Evolutionary conservation across 2,113 vertebrate species (phyloP), one percentile per base, ranked within the genome.

Genomic region (Thamnophis sirtalis): DNA sequence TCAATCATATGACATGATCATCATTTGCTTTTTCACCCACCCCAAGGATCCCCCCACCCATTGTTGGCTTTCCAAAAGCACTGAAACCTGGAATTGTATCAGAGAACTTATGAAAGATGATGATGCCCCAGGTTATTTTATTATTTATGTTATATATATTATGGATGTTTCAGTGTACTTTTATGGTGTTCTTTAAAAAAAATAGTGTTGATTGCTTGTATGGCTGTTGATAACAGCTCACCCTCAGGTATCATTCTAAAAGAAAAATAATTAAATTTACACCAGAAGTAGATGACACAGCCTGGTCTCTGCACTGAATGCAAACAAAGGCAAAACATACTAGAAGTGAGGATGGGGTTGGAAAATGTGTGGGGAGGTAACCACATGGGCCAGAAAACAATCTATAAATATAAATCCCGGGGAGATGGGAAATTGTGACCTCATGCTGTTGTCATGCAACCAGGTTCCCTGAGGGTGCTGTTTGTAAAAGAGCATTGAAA

Each of bases 401-500:
- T 87, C 90, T 87, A 60, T 87, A 53, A 53, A 91, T 91, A 51
- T 87, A 68, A 63, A 87, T 91, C 85, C 84, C 56, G 17, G 56
- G 56, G 90, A 28, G 84, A 48, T 88, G 38, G 26, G 50, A 24
- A 43, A 91, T 21, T 51, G 56, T 91, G 90, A 91, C 90, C 84
- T 91, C 84, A 91, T 91, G 11, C 48, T 33, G 49, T 87, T 68
- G 56, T 63, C 86, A 54, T 73, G 86, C 86, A 87, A 54, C 48
- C 50, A 13, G 6, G 49, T 92, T 92, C 86, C 86, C 86, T n/a
- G 49, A 43, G 22, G 86, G 86, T 55, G 33, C 87, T 55, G 54
- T 63, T 88, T 88, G 50, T 51, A 73, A 80, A 92, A 92, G 60
- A 73, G 86, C 91, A 73, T 54, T 88, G 85, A 54, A 73, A 54